A percentile compares a stretch with the other conserved stretches of the same genome.
These are phyloP conservation scores for Sminthurinus aureus DNA, from an alignment of 2,888 invertebrate species.

Conservation along the genomic window DNA sequence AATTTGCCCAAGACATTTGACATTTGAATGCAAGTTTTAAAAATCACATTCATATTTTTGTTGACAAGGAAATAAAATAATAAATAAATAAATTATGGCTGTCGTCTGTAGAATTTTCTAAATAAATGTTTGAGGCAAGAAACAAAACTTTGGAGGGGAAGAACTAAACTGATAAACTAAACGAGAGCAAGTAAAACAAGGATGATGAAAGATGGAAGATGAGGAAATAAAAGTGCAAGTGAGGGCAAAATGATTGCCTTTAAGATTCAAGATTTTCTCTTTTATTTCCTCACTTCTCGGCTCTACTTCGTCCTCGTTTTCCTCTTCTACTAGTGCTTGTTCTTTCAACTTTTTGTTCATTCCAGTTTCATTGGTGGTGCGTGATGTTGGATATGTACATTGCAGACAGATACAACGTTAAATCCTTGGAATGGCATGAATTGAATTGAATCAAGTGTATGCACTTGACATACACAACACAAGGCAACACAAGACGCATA, in stretches of 20 bases:
- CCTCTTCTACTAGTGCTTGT: neutral
- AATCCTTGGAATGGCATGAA: neutral
- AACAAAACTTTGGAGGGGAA: too few species aligned
- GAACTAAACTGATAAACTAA: neutral
- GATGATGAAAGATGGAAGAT: conserved; percentile 6
- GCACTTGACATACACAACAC: neutral
- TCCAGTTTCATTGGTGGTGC: neutral
- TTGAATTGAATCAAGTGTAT: too few species aligned
- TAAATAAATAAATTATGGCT: too few species aligned
- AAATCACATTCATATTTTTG: too few species aligned
- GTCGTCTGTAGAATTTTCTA: too few species aligned
- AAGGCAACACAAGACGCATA: too few species aligned
- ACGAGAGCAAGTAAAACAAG: neutral
- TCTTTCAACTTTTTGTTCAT: neutral
- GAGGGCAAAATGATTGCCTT: conserved; percentile 7
- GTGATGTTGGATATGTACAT: neutral
- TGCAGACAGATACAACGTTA: neutral
- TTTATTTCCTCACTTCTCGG: conserved; percentile 9
- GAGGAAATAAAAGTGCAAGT: neutral
- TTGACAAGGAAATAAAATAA: too few species aligned
- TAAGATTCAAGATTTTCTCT: conserved; percentile 28
- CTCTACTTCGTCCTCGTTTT: neutral
- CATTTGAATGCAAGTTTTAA: too few species aligned
- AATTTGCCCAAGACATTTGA: too few species aligned
- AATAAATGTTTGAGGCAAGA: too few species aligned